Percentiles rank a stretch among this genome's conserved stretches.
Conservation (phyloP, 1,140 invertebrate species). For the Orussus abietinus region DNA sequence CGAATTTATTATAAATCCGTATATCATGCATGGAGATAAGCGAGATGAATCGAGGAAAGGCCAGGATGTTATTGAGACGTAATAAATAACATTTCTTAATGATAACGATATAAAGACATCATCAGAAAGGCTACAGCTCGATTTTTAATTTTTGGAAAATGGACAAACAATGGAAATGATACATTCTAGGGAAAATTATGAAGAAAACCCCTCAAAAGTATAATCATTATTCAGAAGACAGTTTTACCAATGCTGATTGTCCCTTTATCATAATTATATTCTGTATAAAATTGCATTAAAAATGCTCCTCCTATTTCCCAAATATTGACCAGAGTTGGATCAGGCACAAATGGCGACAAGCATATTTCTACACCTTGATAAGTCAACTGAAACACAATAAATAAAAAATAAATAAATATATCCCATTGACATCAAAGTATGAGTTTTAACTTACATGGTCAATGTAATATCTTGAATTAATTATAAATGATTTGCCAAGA, state of each 20-base stretch:
- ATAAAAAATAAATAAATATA: slow-evolving; percentile 5
- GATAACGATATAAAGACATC: no score
- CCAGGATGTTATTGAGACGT: no score
- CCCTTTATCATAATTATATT: slow-evolving; percentile 28
- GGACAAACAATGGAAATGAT: no score
- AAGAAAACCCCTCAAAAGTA: no score
- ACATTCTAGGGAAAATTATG: no score
- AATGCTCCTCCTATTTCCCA: slow-evolving; percentile 41
- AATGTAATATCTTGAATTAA: slow-evolving; percentile 67
- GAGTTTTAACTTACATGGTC: slow-evolving; percentile 53
- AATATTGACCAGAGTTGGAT: background rate
- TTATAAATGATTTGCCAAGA: slow-evolving; percentile 59
- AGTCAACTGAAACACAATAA: slow-evolving; percentile 23
- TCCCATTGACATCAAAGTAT: slow-evolving; percentile 6
- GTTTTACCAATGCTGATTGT: slow-evolving; percentile 24
- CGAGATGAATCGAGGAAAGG: no score
- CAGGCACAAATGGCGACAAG: slow-evolving; percentile 29
- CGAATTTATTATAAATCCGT: no score
- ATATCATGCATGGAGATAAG: no score
- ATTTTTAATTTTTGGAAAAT: no score
- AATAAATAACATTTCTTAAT: no score
- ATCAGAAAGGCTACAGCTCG: no score
- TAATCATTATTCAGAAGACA: slow-evolving; percentile 26
- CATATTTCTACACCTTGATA: slow-evolving; percentile 25
- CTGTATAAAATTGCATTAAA: slow-evolving; percentile 41